Percentiles rank a stretch among this genome's conserved stretches.
Conservation (phyloP, 2,888 invertebrate species). For the Athalia cordata region DNA sequence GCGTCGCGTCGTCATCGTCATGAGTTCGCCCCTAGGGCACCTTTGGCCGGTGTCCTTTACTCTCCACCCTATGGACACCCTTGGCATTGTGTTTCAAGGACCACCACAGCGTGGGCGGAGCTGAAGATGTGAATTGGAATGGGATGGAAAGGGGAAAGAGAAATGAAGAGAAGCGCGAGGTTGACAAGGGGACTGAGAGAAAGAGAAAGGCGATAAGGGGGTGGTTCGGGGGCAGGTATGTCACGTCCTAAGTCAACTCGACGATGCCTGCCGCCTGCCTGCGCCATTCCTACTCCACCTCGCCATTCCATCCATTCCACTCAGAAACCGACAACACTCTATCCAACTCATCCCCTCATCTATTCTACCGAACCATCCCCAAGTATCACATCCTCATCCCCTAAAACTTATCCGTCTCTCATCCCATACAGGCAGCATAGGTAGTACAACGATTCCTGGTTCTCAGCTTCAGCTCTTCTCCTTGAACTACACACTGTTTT, state of each 20-base stretch:
- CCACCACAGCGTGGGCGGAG: conserved; percentile 10
- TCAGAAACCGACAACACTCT: conserved; percentile 39
- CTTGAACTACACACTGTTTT: conserved; percentile 15
- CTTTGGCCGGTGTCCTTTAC: conserved; percentile 19
- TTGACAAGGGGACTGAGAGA: neutral
- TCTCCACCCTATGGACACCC: conserved; percentile 28
- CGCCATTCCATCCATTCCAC: conserved; percentile 40
- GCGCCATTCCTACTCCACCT: conserved; percentile 7
- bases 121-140: conserved; percentile 6
- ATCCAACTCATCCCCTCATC: conserved; percentile 21
- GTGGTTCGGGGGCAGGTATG: conserved; percentile 14
- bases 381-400: neutral
- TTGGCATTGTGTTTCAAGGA: conserved; percentile 42
- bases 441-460: neutral
- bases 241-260: conserved; percentile 43
- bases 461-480: conserved; percentile 12
- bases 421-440: neutral
- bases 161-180: neutral
- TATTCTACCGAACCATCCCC: neutral
- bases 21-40: conserved; percentile 14
- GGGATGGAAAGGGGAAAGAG: conserved; percentile 19
- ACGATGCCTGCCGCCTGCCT: conserved; percentile 34
- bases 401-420: neutral
- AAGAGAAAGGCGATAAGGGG: conserved; percentile 17
- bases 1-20: neutral